Conservation (phyloP, 1,140 invertebrate genomes). For the Eupeodes corollae region DNA sequence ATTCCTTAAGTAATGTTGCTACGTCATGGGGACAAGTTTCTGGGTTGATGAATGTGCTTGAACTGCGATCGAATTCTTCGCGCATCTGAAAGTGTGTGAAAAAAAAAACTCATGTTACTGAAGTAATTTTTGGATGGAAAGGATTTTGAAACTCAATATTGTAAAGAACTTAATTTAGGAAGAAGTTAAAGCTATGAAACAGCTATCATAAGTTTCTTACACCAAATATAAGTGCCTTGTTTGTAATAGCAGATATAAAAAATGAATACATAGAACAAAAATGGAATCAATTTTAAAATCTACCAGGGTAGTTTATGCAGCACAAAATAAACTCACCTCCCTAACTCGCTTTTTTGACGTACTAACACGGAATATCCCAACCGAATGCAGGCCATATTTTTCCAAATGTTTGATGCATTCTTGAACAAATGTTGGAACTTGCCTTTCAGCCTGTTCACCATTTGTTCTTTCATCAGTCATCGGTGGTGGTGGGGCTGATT, state of each 20-base stretch:
- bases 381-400: slow-evolving; percentile 62
- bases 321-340: slow-evolving; percentile 51
- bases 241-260: no score
- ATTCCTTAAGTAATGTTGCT: slow-evolving; percentile 85
- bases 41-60: slow-evolving; percentile 60
- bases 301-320: no score
- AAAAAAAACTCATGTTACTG: background rate
- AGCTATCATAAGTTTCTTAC: no score
- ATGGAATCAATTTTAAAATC: no score
- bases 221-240: no score
- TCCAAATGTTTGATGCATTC: slow-evolving; percentile 73
- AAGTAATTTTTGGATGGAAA: background rate
- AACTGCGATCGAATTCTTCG: slow-evolving; percentile 80
- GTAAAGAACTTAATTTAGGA: background rate
- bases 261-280: no score
- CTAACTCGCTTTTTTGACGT: slow-evolving; percentile 81
- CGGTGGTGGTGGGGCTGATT: slow-evolving; percentile 19
- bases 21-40: slow-evolving; percentile 86
- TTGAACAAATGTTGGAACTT: slow-evolving; percentile 60
- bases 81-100: slow-evolving; percentile 52
- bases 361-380: slow-evolving; percentile 82
- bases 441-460: slow-evolving; percentile 15
- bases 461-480: background rate
- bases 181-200: no score
- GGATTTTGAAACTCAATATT: background rate